Conservation (phyloP, 2,113 vertebrate genomes). For the Atrichornis clamosus region DNA sequence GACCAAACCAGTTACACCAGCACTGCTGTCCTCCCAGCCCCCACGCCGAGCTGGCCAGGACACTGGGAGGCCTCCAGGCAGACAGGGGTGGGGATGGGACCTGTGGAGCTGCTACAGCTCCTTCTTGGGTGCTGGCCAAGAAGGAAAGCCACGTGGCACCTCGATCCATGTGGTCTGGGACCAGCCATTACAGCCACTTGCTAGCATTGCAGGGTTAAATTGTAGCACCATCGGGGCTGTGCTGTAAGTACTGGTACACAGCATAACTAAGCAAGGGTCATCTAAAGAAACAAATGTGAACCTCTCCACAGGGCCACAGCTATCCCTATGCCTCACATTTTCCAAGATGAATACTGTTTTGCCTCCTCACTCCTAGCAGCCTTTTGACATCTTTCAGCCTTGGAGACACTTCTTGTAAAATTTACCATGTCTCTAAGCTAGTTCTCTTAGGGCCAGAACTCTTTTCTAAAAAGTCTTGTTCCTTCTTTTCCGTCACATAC, state of each 20-base stretch:
- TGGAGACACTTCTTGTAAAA: neutral
- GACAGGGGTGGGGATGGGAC: neutral
- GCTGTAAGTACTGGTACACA: neutral
- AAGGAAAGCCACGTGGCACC: neutral
- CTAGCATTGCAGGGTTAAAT: neutral
- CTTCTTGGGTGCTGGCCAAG: neutral
- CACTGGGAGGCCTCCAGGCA: neutral
- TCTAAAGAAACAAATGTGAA: neutral
- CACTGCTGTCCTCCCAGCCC: neutral
- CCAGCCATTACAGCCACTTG: neutral
- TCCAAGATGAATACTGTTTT: neutral
- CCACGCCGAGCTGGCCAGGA: rapidly evolving
- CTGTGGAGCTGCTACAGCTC: neutral
- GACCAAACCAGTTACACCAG: constrained; percentile 52
- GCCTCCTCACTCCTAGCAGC: neutral
- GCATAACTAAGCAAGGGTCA: neutral
- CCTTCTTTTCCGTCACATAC: neutral
- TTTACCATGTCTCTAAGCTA: neutral
- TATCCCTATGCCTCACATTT: neutral
- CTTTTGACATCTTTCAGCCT: neutral
- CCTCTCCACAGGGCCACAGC: neutral
- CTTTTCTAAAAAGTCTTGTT: neutral
- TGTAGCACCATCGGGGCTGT: neutral
- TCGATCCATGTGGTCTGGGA: rapidly evolving
- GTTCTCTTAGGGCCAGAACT: neutral